Conservation (phyloP, 1,140 invertebrate genomes). For the Octopus bimaculoides region DNA sequence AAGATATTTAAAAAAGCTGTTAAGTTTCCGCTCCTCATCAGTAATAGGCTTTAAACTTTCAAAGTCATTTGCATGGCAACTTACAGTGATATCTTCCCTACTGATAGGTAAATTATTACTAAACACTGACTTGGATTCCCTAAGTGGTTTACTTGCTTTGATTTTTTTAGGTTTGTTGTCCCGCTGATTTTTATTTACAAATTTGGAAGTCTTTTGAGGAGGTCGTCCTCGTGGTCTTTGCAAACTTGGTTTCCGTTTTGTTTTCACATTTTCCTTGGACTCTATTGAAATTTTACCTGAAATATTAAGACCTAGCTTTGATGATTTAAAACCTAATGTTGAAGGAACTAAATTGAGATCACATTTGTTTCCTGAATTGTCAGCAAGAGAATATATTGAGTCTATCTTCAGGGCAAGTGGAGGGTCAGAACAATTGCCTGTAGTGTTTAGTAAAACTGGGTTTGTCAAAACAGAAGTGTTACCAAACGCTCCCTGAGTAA, state of each 20-base stretch:
- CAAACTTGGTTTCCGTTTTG: neutral
- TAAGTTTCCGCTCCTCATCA: neutral
- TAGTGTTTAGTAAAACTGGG: too few species aligned
- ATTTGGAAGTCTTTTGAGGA: neutral
- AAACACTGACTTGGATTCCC: too few species aligned
- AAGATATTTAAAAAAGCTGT: conserved; percentile 1
- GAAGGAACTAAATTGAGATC: too few species aligned
- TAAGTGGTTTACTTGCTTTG: too few species aligned
- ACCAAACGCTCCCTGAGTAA: too few species aligned
- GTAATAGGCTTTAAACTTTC: neutral
- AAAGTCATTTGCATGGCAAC: conserved; percentile 1
- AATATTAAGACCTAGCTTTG: too few species aligned
- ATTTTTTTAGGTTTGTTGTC: too few species aligned
- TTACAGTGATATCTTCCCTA: neutral
- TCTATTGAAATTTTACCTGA: too few species aligned
- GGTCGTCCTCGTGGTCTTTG: neutral
- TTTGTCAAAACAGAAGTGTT: too few species aligned
- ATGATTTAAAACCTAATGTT: too few species aligned
- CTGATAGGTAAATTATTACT: too few species aligned
- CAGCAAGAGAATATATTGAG: neutral
- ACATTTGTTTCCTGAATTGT: neutral
- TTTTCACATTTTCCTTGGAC: neutral
- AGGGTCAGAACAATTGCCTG: neutral
- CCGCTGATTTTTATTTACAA: neutral
- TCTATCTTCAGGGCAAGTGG: neutral